A percentile compares a stretch with the other conserved stretches of the same genome.
These are phyloP conservation scores for Tipula vernalis DNA, from an alignment of 2,888 invertebrate genomes.

Conservation along the genomic window DNA sequence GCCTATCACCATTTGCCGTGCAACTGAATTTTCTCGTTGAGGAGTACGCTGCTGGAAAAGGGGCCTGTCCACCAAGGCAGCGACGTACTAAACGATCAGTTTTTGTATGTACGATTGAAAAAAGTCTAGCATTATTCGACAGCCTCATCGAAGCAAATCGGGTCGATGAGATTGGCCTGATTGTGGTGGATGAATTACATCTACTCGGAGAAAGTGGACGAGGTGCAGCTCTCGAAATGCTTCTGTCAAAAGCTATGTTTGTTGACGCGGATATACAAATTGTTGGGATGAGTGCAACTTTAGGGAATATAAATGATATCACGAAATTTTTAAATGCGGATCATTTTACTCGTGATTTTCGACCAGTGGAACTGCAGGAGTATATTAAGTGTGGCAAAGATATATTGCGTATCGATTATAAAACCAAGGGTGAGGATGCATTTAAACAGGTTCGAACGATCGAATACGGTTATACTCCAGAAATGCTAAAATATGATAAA, in stretches of 20 bases:
- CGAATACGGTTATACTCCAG: slow-evolving; percentile 49
- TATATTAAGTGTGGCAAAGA: slow-evolving; percentile 60
- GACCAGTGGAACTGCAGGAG: slow-evolving; percentile 77
- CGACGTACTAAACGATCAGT: slow-evolving; percentile 61
- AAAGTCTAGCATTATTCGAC: slow-evolving; percentile 73
- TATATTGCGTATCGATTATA: slow-evolving; percentile 43
- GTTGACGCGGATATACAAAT: slow-evolving; percentile 62
- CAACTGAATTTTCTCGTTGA: slow-evolving; percentile 81
- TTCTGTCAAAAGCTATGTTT: slow-evolving; percentile 67
- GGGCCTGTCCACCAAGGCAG: slow-evolving; percentile 73
- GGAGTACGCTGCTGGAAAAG: slow-evolving; percentile 90
- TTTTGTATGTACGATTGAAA: slow-evolving; percentile 91
- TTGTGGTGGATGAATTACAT: slow-evolving; percentile 85
- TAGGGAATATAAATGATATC: slow-evolving; percentile 78
- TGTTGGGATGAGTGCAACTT: slow-evolving; percentile 95
- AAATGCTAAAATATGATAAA: slow-evolving; percentile 53
- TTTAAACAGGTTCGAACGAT: slow-evolving; percentile 39
- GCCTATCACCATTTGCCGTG: slow-evolving; percentile 65
- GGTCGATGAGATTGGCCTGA: slow-evolving; percentile 63
- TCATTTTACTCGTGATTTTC: slow-evolving; percentile 70
- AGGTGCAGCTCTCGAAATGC: slow-evolving; percentile 73
- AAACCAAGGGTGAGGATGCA: slow-evolving; percentile 39
- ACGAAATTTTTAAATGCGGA: slow-evolving; percentile 69
- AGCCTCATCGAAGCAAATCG: slow-evolving; percentile 69
- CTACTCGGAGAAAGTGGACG: slow-evolving; percentile 78